Conservation (phyloP, 2,113 vertebrate species). For the Oryzias curvinotus region DNA sequence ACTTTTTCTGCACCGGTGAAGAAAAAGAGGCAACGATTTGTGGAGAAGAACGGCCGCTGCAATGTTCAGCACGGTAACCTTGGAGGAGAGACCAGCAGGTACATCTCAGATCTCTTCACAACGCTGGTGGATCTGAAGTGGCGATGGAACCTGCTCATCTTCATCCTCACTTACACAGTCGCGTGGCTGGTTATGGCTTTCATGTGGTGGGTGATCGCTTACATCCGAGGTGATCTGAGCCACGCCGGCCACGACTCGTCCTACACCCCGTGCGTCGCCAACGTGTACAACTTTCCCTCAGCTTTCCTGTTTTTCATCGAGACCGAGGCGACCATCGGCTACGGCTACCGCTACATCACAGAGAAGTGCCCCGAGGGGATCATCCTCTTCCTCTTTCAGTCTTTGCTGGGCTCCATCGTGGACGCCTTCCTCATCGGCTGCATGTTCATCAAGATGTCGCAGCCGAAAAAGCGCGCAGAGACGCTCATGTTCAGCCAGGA, state of each 20-base stretch:
- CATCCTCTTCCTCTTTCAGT: constrained; percentile 89
- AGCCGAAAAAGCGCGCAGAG: constrained; percentile 90
- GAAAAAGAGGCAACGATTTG: constrained; percentile 85
- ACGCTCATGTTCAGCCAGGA: constrained; percentile 89
- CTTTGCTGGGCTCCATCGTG: constrained; percentile 86
- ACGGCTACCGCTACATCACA: constrained; percentile 86
- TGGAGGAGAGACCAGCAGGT: constrained; percentile 85
- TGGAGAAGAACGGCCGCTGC: constrained; percentile 90
- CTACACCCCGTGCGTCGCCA: constrained; percentile 85
- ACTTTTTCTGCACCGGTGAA: constrained; percentile 75
- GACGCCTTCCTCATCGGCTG: constrained; percentile 90
- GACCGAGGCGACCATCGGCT: constrained; percentile 88
- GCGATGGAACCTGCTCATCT: constrained; percentile 90
- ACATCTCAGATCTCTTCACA: constrained; percentile 87
- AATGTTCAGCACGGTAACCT: constrained; percentile 90
- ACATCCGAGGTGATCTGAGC: constrained; percentile 84
- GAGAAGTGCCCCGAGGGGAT: constrained; percentile 89
- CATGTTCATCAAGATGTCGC: constrained; percentile 94
- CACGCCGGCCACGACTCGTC: constrained; percentile 71
- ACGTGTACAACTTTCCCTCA: constrained; percentile 90
- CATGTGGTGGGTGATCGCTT: constrained; percentile 91
- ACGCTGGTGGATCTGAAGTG: constrained; percentile 91
- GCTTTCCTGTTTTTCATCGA: constrained; percentile 91
- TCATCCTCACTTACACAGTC: constrained; percentile 86
- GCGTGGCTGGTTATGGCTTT: constrained; percentile 90